phyloP scores from a whole-genome alignment of 2,797 vertebrate genomes.

The Gymnodraco acuticeps region DNA sequence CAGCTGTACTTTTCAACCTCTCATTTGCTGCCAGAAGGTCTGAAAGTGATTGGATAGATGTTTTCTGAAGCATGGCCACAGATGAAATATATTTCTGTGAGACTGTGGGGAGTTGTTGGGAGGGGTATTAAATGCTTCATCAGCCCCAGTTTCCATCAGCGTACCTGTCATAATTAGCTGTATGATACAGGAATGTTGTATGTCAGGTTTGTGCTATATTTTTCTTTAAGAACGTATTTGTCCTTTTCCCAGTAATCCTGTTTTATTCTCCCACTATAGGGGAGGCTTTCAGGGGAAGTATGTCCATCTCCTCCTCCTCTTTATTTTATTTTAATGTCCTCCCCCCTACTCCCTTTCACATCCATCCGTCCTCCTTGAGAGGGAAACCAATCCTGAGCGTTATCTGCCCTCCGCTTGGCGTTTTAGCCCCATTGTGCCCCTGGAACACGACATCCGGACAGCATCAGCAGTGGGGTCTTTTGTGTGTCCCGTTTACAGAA shows the following conservation, averaged over 20 bases:
- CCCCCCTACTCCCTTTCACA: conserved; percentile 8
- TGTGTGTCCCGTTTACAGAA: conserved; percentile 73
- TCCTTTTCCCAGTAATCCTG: conserved; percentile 20
- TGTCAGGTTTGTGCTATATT: conserved; percentile 20
- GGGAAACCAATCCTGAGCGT: conserved; percentile 70
- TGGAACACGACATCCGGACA: conserved; percentile 75
- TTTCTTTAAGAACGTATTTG: conserved; percentile 7
- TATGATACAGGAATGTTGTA: conserved; percentile 10
- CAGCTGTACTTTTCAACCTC: conserved; percentile 25
- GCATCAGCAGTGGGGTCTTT: conserved; percentile 67
- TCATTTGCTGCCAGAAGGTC: conserved; percentile 41
- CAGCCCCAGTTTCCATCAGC: conserved; percentile 28
- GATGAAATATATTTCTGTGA: conserved; percentile 40
- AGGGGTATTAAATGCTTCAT: conserved; percentile 36
- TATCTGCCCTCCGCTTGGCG: conserved; percentile 62
- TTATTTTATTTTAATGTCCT: conserved; percentile 8
- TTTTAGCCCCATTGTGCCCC: conserved; percentile 72
- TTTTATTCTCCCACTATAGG: conserved; percentile 38
- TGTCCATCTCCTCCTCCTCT: conserved; percentile 17
- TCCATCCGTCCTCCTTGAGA: conserved; percentile 43
- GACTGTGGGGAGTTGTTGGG: conserved; percentile 35
- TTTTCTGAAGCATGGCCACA: conserved; percentile 55
- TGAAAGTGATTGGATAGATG: conserved; percentile 56
- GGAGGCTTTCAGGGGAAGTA: background rate
- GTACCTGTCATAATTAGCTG: conserved; percentile 24